phyloP scores from a whole-genome alignment of 2,113 vertebrate genomes.

The Bubo scandiacus region DNA sequence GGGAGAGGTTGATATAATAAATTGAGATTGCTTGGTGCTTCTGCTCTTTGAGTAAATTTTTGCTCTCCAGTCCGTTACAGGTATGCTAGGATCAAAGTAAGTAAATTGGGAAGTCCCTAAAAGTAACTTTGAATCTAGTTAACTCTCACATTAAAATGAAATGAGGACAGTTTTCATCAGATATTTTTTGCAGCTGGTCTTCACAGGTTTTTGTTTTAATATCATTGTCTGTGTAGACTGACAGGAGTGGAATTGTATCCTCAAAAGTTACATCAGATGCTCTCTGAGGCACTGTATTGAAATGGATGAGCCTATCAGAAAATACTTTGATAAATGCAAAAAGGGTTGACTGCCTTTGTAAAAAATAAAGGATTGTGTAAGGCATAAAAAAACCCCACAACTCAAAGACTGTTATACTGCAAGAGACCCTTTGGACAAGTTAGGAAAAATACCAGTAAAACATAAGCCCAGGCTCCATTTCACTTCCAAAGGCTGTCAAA shows the following conservation, averaged over 20 bases:
- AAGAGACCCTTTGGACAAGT: not conserved
- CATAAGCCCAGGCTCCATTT: not conserved
- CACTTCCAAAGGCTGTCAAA: not conserved
- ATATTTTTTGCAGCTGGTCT: not conserved
- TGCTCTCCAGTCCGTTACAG: not conserved
- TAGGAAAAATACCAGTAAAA: not conserved
- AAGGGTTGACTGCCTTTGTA: fast-evolving
- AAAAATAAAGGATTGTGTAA: not conserved
- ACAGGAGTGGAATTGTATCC: not conserved
- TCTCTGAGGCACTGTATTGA: not conserved
- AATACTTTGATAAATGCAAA: not conserved
- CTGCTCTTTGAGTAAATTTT: not conserved
- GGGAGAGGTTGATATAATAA: not conserved
- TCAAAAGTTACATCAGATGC: not conserved
- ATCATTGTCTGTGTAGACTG: not conserved
- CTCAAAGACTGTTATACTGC: not conserved
- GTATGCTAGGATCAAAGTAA: not conserved
- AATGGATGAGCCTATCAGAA: not conserved
- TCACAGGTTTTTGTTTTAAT: not conserved
- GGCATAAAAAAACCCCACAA: not conserved
- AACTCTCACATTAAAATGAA: not conserved
- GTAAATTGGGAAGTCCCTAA: not conserved
- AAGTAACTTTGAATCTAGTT: not conserved
- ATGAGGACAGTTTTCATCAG: not conserved
- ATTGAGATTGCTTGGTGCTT: not conserved